Percentiles rank a stretch among this genome's conserved stretches.
Evolutionary conservation across 1,140 invertebrate genomes (phyloP).

Genomic region (Heliothis virescens): DNA sequence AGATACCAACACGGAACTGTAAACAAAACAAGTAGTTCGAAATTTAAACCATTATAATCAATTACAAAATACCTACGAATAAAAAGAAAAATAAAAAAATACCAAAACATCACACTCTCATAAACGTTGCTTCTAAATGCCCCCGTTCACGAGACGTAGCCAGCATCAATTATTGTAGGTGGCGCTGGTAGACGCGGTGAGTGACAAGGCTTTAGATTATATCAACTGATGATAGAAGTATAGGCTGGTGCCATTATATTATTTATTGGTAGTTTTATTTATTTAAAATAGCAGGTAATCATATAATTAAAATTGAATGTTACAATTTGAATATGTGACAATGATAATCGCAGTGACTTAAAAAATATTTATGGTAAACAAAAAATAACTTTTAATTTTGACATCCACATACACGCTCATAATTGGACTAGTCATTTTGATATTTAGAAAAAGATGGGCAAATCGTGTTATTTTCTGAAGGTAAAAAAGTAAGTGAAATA

Average conservation of each 20-base stretch:
- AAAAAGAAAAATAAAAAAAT: background rate
- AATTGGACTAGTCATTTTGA: too few relatives aligned
- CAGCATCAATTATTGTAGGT: slow-evolving; percentile 70
- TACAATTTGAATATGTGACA: too few relatives aligned
- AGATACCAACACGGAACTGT: background rate
- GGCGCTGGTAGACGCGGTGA: slow-evolving; percentile 61
- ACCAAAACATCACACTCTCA: slow-evolving; percentile 30
- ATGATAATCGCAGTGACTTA: too few relatives aligned
- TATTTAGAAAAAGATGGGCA: too few relatives aligned
- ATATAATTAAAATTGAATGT: too few relatives aligned
- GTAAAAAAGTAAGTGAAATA: too few relatives aligned
- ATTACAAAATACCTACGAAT: background rate
- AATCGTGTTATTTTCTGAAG: too few relatives aligned
- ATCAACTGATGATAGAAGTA: slow-evolving; percentile 60
- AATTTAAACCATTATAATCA: background rate
- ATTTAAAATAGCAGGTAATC: too few relatives aligned
- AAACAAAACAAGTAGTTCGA: background rate
- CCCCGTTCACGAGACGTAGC: slow-evolving; percentile 24
- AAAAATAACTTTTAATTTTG: too few relatives aligned
- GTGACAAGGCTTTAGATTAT: slow-evolving; percentile 72
- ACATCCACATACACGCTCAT: too few relatives aligned
- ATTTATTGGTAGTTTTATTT: too few relatives aligned
- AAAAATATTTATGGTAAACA: too few relatives aligned
- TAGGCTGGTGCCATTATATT: slow-evolving; percentile 53
- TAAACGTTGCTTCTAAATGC: slow-evolving; percentile 45